Conservation (phyloP, 2,113 vertebrate species). For the Grammomys surdaster region DNA sequence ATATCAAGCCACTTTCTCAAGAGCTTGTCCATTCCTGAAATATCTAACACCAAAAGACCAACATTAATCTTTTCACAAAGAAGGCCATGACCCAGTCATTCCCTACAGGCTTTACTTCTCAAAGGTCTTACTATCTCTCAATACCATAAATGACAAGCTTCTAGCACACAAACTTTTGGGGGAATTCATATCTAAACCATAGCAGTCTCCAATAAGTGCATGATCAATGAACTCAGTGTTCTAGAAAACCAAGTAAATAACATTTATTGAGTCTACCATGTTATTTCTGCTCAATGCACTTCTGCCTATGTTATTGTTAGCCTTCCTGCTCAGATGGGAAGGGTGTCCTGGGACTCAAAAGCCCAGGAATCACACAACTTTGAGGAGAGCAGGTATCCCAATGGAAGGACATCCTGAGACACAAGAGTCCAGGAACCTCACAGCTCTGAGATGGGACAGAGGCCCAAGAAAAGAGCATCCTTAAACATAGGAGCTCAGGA, state of each 20-base stretch:
- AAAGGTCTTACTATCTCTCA: neutral
- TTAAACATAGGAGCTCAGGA: too few species aligned
- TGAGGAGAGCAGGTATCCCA: too few species aligned
- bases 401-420: too few species aligned
- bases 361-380: too few species aligned
- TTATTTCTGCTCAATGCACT: neutral
- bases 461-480: too few species aligned
- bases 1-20: neutral
- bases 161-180: neutral
- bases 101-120: neutral
- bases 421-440: too few species aligned
- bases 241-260: neutral
- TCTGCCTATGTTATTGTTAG: neutral
- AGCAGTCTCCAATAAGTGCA: neutral
- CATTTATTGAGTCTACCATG: neutral
- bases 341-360: too few species aligned
- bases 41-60: neutral
- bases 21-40: neutral
- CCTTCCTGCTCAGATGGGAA: too few species aligned
- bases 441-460: too few species aligned
- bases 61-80: neutral
- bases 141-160: neutral
- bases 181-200: neutral
- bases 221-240: neutral
- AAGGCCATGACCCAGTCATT: neutral